Conservation (phyloP, 2,797 vertebrate species). For the Lagodon rhomboides region DNA sequence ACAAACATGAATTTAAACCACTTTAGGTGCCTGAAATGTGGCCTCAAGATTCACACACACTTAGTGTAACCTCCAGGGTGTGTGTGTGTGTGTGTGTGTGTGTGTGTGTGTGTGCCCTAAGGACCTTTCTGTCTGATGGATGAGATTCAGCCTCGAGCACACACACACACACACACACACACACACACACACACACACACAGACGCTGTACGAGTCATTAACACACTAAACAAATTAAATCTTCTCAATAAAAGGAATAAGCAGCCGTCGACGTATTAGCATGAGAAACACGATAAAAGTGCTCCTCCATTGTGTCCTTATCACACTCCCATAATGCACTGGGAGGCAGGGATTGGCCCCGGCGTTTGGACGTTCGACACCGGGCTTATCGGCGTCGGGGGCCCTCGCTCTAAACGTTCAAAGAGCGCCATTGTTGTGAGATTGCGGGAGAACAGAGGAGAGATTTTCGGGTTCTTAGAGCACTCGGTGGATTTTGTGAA, state of each 20-base stretch:
- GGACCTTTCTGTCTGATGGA: conserved; percentile 49
- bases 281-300: conserved; percentile 70
- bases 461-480: conserved; percentile 57
- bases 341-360: conserved; percentile 62
- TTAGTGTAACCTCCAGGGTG: conserved; percentile 9
- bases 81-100: conserved; percentile 2
- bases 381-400: conserved; percentile 68
- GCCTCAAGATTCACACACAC: conserved; percentile 35
- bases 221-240: conserved; percentile 68
- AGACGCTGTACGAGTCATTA: conserved; percentile 56
- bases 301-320: conserved; percentile 73
- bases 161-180: conserved; percentile 26
- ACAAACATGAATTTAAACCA: neutral
- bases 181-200: conserved; percentile 31
- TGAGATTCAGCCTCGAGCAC: conserved; percentile 45
- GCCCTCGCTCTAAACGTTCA: conserved; percentile 47
- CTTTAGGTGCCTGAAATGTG: conserved; percentile 5
- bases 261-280: conserved; percentile 63
- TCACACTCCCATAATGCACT: conserved; percentile 72
- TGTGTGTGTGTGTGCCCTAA: conserved; percentile 17
- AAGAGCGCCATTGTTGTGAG: conserved; percentile 73
- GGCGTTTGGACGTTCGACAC: conserved; percentile 52
- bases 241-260: conserved; percentile 53
- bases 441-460: conserved; percentile 66
- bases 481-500: conserved; percentile 42